Evolutionary conservation across 1,140 invertebrate genomes (phyloP), one percentile per base, ranked within the genome.

Genomic region (Pogonognathellus flavescens): DNA sequence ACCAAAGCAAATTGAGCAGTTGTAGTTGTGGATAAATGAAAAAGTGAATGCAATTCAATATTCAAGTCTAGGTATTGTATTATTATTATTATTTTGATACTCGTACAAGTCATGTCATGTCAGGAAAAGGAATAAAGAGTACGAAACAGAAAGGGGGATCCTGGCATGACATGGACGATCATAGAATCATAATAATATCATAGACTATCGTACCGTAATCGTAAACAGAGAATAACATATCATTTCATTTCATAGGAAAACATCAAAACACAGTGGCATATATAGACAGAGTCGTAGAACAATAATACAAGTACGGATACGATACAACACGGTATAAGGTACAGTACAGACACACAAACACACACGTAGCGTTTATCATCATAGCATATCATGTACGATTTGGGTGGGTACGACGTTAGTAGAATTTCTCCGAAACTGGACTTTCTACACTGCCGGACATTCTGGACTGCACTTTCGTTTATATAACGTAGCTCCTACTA

Each of bases 81-180:
- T 41, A 76, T 76, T 76, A 25, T 76, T 76, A 76, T 76, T 76
- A 20, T 76, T 41, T 76, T 76, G 70, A 76, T 76, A 41, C 70
- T 76, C 31, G 16, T 76, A 76, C 70, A 76, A 76, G 70, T 76
- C 70, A 76, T 76, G 70, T 76, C 70, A 50, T 76, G 70, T 76
- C 49, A 76, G 70, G 70, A 16, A 76, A 76, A 76, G n/a, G 70
- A 18, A n/a, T 50, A 76, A 49, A n/a, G 41, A 76, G 70, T 76
- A 76, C 49, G 25, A 76, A 76, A 76, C 22, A 49, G 70, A 76
- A 76, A 62, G 16, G 70, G 70, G 70, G n/a, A 16, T 13, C 41
- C 25, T 76, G 70, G 41, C 70, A 76, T 76, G 70, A 76, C 70
- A 76, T 76, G 70, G 70, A 76, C 70, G 70, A 76, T 49, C 70